These are phyloP conservation scores for Hemithea aestivaria DNA, from an alignment of 2,888 invertebrate species.

Conservation along the genomic window DNA sequence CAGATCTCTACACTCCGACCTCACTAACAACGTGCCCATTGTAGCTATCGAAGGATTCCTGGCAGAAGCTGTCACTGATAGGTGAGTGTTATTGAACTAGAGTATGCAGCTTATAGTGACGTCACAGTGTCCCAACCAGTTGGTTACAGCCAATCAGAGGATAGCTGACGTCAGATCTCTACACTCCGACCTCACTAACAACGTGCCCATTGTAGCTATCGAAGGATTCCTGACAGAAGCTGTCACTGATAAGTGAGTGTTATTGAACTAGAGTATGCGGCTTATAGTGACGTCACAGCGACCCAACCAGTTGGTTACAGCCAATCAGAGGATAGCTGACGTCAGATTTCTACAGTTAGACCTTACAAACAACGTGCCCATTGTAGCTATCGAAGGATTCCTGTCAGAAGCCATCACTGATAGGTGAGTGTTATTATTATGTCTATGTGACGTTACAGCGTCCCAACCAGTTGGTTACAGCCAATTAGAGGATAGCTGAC, in stretches of 20 bases:
- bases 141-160: slow-evolving; percentile 88
- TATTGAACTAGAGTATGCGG: slow-evolving; percentile 74
- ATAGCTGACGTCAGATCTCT: slow-evolving; percentile 79
- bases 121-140: slow-evolving; percentile 87
- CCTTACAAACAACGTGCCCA: slow-evolving; percentile 81
- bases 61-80: slow-evolving; percentile 82
- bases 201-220: slow-evolving; percentile 84
- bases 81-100: slow-evolving; percentile 66
- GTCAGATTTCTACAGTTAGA: slow-evolving; percentile 71
- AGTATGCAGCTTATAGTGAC: slow-evolving; percentile 79
- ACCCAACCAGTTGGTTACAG: slow-evolving; percentile 89
- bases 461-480: slow-evolving; percentile 89
- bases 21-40: slow-evolving; percentile 82
- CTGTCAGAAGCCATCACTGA: slow-evolving; percentile 83
- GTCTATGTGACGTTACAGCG: slow-evolving; percentile 82
- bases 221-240: slow-evolving; percentile 88
- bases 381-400: slow-evolving; percentile 87
- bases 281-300: slow-evolving; percentile 82
- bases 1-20: slow-evolving; percentile 69
- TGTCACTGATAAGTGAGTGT: slow-evolving; percentile 76
- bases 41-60: slow-evolving; percentile 88
- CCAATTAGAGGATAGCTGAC: slow-evolving; percentile 85
- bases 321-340: slow-evolving; percentile 85
- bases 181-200: slow-evolving; percentile 76
- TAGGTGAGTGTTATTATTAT: slow-evolving; percentile 65